These are phyloP conservation scores for Oreochromis niloticus DNA, from an alignment of 2,113 vertebrate species.

Conservation along the genomic window DNA sequence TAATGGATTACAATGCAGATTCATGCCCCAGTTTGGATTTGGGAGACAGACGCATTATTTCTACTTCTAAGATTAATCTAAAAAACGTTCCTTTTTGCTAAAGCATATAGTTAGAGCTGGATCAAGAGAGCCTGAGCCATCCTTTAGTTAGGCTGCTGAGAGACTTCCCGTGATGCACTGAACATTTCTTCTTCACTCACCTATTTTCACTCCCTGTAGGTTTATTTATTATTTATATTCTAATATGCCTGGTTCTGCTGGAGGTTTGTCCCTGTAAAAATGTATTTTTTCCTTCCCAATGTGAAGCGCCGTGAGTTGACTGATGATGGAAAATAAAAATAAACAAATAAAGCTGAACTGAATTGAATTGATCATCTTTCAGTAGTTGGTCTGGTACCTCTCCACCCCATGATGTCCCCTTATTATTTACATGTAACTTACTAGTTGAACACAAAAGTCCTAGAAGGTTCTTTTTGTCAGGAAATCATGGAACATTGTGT, in stretches of 20 bases:
- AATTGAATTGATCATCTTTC: not conserved
- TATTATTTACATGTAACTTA: not conserved
- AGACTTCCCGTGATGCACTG: not conserved
- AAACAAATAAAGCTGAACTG: not conserved
- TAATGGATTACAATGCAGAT: not conserved
- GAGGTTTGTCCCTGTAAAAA: not conserved
- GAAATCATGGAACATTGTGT: not conserved
- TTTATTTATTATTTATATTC: not conserved
- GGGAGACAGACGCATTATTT: not conserved
- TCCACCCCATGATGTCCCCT: not conserved
- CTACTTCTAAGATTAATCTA: not conserved
- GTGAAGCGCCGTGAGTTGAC: not conserved
- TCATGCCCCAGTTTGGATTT: not conserved
- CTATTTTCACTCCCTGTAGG: not conserved
- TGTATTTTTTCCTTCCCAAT: not conserved
- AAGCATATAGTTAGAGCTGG: not conserved
- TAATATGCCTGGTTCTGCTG: not conserved
- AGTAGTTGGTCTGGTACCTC: not conserved
- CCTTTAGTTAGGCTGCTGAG: not conserved
- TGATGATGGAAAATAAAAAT: not conserved
- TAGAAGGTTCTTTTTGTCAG: not conserved
- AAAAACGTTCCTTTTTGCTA: fast-evolving
- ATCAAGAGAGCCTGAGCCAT: not conserved
- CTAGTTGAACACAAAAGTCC: not conserved
- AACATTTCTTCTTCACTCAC: not conserved